A percentile compares a stretch with the other conserved stretches of the same genome.
Evolutionary conservation across 2,113 vertebrate species (phyloP).

Genomic region (Lepisosteus oculatus): DNA sequence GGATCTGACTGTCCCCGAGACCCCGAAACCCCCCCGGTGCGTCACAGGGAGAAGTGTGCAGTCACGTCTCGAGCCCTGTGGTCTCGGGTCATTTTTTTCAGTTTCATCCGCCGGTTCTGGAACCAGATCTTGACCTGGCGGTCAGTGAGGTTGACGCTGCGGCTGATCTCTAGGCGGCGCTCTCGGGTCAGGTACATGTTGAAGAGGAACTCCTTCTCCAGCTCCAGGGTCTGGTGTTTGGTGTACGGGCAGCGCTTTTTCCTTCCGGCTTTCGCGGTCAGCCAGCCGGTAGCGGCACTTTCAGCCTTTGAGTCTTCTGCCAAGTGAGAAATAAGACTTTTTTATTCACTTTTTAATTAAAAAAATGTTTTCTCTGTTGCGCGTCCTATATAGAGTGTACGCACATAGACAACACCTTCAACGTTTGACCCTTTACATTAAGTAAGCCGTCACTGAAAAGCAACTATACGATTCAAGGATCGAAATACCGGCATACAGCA

Average conservation of each 20-base stretch:
- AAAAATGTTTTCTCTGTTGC: no score
- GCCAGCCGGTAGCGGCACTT: slow-evolving; percentile 20
- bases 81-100: slow-evolving; percentile 31
- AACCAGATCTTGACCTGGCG: slow-evolving; percentile 44
- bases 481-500: no score
- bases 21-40: no score
- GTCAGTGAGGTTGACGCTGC: slow-evolving; percentile 25
- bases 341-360: no score
- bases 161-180: slow-evolving; percentile 63
- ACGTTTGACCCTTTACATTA: no score
- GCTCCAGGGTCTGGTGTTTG: slow-evolving; percentile 34
- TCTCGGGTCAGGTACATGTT: slow-evolving; percentile 42
- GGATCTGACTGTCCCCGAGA: no score
- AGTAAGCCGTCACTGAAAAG: no score
- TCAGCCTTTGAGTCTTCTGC: slow-evolving; percentile 22
- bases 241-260: slow-evolving; percentile 22
- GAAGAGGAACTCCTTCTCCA: slow-evolving; percentile 34
- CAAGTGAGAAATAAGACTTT: slow-evolving; percentile 10
- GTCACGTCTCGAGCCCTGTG: slow-evolving; percentile 22
- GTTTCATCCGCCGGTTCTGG: slow-evolving; percentile 43
- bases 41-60: slow-evolving; percentile 24
- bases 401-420: no score
- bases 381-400: no score
- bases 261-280: slow-evolving; percentile 22
- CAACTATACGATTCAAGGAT: no score